phyloP scores from a whole-genome alignment of 2,113 vertebrate species.

The Pleuronectes platessa region DNA sequence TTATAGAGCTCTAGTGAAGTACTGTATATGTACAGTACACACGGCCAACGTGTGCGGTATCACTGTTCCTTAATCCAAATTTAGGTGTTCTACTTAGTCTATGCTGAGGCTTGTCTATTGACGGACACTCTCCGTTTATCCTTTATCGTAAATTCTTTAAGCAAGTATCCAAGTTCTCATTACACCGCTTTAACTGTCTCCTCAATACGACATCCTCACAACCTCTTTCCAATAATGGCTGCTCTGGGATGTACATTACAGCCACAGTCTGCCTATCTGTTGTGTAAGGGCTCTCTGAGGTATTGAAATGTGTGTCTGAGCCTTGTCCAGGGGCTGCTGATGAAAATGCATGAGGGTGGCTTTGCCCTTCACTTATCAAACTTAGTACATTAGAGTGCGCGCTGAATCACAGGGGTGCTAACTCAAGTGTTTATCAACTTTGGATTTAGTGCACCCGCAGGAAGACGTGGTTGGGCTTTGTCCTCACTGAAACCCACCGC shows the following conservation, averaged over 20 bases:
- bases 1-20: slow-evolving; percentile 40
- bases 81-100: slow-evolving; percentile 70
- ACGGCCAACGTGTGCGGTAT: slow-evolving; percentile 18
- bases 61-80: slow-evolving; percentile 68
- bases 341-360: slow-evolving; percentile 78
- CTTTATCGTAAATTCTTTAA: slow-evolving; percentile 73
- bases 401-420: slow-evolving; percentile 73
- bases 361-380: slow-evolving; percentile 81
- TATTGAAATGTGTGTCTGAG: slow-evolving; percentile 77
- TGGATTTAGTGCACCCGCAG: slow-evolving; percentile 68
- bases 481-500: slow-evolving; percentile 33
- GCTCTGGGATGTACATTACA: slow-evolving; percentile 73
- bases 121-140: slow-evolving; percentile 56
- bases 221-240: slow-evolving; percentile 73
- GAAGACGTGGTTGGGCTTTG: slow-evolving; percentile 55
- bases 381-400: slow-evolving; percentile 73
- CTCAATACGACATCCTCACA: slow-evolving; percentile 64
- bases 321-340: slow-evolving; percentile 71
- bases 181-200: slow-evolving; percentile 73
- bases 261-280: slow-evolving; percentile 69
- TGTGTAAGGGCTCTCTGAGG: slow-evolving; percentile 73
- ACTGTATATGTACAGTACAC: slow-evolving; percentile 26
- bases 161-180: slow-evolving; percentile 73
- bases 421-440: slow-evolving; percentile 73
- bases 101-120: slow-evolving; percentile 56